Evolutionary conservation across 2,113 vertebrate genomes (phyloP).

Genomic region (Corythornis madagascariensis): DNA sequence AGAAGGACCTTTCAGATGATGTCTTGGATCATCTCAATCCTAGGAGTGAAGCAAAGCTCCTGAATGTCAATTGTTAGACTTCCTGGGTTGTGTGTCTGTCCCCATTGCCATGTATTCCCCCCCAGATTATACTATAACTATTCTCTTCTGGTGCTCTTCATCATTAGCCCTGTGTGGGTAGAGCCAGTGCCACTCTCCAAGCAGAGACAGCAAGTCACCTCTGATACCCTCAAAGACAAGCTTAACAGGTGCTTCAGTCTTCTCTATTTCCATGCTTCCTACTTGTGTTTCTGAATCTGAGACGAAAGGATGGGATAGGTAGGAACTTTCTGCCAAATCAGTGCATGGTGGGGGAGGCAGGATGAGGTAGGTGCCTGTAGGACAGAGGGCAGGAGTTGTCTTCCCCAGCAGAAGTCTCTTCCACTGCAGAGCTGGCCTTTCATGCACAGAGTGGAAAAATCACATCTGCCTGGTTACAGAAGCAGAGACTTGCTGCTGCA

Average conservation of each 20-base stretch:
- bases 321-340: background rate
- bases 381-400: background rate
- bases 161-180: background rate
- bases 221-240: background rate
- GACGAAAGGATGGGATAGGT: background rate
- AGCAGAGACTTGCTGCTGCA: background rate
- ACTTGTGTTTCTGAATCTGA: rapidly evolving
- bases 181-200: background rate
- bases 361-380: background rate
- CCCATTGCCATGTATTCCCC: no score
- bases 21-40: background rate
- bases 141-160: background rate
- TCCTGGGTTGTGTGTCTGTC: background rate
- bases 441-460: background rate
- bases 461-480: background rate
- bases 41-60: background rate
- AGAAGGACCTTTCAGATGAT: background rate
- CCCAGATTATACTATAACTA: rapidly evolving
- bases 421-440: background rate
- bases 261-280: background rate
- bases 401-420: background rate
- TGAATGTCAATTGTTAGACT: background rate
- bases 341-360: background rate
- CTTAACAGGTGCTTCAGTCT: background rate
- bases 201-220: background rate